These are phyloP conservation scores for Lasiurus cinereus DNA, from an alignment of 2,113 vertebrate genomes.

Conservation along the genomic window DNA sequence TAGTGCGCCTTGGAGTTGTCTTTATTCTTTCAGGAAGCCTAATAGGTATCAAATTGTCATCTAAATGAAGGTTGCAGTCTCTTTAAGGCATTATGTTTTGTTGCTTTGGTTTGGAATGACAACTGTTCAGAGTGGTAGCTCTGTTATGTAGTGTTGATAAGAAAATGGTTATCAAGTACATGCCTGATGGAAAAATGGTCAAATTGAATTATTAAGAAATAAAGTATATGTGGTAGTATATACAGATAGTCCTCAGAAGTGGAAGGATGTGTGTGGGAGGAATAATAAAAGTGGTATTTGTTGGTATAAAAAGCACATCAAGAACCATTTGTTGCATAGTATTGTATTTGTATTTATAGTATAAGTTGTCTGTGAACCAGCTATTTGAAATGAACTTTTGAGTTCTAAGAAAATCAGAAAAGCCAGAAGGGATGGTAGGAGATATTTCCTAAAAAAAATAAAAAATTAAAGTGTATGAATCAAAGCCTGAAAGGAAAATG, in stretches of 20 bases:
- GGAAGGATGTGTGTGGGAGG: not conserved
- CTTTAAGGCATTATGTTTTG: not conserved
- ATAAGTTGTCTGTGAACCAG: not conserved
- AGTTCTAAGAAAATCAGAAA: not conserved
- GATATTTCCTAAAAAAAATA: not conserved
- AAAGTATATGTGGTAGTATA: not conserved
- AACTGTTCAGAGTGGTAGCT: not conserved
- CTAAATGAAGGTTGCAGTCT: not conserved
- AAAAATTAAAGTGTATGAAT: not conserved
- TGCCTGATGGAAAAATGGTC: constrained; percentile 16
- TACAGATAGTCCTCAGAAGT: not conserved
- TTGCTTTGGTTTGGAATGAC: constrained; percentile 52
- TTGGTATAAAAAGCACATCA: not conserved
- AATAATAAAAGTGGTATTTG: not conserved
- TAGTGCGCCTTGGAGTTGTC: not conserved
- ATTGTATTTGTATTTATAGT: not conserved
- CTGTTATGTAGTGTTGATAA: not conserved
- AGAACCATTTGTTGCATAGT: not conserved
- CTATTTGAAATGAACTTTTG: constrained; percentile 2
- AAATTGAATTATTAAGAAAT: constrained; percentile 4
- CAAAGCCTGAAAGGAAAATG: not conserved
- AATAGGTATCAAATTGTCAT: not conserved
- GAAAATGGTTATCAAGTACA: not conserved
- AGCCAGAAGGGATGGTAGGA: not conserved
- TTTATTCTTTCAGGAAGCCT: constrained; percentile 16